Base-by-base conservation (phyloP, 1,140 invertebrate genomes). In the Zaprionus gabonicus region DNA sequence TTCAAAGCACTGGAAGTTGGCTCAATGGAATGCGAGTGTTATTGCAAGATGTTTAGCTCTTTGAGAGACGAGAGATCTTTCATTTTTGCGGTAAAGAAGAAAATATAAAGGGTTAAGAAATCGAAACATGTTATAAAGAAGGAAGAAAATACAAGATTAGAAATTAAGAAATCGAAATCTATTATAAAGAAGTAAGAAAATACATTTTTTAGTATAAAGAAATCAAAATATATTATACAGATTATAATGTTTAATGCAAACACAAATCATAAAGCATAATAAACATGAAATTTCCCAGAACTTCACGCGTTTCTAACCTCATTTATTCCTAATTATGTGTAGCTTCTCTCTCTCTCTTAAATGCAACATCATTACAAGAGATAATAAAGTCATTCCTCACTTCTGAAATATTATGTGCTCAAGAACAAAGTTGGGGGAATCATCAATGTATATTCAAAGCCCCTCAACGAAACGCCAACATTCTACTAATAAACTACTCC, bases 401-500 rank as follows among this genome's bases (percentile, higher is more conserved):
- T 25, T 36, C 71, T 62, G 3, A 15, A 7, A 15, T 38, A 41
- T 38, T 44, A 28, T 41, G 36, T 31, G 46, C 12, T 31, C 36
- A 41, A 38, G 34, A 53, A 60, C 1, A 62, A 68, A 28, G 58
- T 65, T 38, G 17, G 20, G 59, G 49, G 36, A 65, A 63, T 73
- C n/a, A 7, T 46, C n/a, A 17, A 13, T 13, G 12, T 38, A 38
- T 73, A 82, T 51, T 46, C 51, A 75, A 51, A 34, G 62, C 56
- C 13, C 55, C 49, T 36, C 15, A 41, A 28, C 27, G 23, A 3
- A 51, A 60, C 27, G 38, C 31, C 25, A 59, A 25, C 34, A 73
- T 60, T 66, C 34, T 10, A 15, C 17, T 68, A 73, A 60, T 49
- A 68, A 68, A 74, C 71, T 68, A 56, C 55, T 41, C 62, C 28